Base-by-base conservation (phyloP, 2,797 vertebrate species). In the Mormyrus hasselquistii region DNA sequence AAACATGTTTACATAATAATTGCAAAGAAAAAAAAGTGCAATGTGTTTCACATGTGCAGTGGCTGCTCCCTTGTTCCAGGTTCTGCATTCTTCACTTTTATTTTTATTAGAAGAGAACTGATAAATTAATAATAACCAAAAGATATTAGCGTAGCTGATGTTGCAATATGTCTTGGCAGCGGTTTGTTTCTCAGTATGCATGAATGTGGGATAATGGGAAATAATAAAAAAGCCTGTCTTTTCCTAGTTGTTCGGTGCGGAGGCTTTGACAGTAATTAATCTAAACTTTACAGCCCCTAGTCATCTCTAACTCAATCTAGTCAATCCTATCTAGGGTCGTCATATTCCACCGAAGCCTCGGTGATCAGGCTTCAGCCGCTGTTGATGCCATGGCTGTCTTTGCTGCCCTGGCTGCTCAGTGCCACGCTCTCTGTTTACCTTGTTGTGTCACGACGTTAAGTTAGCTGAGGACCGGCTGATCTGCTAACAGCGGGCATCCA, bases 1-100 rank as follows among this genome's bases (percentile, higher is more conserved):
- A 76, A 88, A 88, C 22, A 59, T 73, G 47, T 91, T 88, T 91
- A 89, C 91, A 90, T 91, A 69, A 90, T 88, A 91, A 86, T 91
- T 22, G 90, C 90, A 91, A 91, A 89, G 87, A 84, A 89, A 89
- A 90, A 90, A 89, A 87, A 85, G 82, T 85, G 83, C 7, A 16
- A 5, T 41, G 86, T 41, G 38, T 87, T 25, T 29, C 76, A 19
- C 41, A 47, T 82, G 41, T 82, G 76, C 38, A 47, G 16, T 19
- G 38, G 6, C 19, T 47, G 73, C 73, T 82, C 19, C 41, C 19
- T 82, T 41, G 7, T 82, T 82, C 19, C 19, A 82, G 76, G 38
- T 82, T 82, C 76, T 90, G 86, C 53, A 59, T 87, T 87, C 88
- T 90, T 90, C 88, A 89, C 41, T 44, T 82, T 82, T 82, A 82